These are phyloP conservation scores for Bombylius discolor DNA, from an alignment of 2,888 invertebrate species.

Conservation along the genomic window DNA sequence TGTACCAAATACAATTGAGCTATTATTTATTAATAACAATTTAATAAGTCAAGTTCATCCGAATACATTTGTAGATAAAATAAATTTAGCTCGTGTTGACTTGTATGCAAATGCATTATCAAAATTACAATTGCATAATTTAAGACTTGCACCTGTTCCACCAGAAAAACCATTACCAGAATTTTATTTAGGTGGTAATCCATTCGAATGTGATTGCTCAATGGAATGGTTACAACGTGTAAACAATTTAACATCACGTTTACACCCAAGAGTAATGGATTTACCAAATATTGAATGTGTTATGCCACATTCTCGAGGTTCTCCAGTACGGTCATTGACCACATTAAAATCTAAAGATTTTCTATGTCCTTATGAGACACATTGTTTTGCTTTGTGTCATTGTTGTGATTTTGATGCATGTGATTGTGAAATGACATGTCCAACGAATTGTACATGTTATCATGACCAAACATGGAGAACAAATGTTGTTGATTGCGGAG, in stretches of 20 bases:
- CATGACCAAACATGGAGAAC: constrained; percentile 90
- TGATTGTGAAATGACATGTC: constrained; percentile 95
- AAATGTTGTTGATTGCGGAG: constrained; percentile 84
- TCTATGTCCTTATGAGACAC: constrained; percentile 82
- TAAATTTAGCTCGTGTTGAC: constrained; percentile 73
- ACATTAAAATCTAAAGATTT: constrained; percentile 76
- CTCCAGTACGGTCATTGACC: constrained; percentile 63
- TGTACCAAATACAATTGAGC: constrained; percentile 76
- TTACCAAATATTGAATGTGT: constrained; percentile 78
- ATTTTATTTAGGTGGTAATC: constrained; percentile 84
- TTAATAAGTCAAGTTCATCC: constrained; percentile 66
- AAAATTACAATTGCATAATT: constrained; percentile 67
- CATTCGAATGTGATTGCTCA: constrained; percentile 87
- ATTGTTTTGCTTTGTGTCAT: constrained; percentile 89
- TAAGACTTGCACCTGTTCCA: constrained; percentile 56
- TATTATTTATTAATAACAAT: constrained; percentile 81
- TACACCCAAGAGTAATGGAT: constrained; percentile 82
- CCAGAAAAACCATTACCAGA: constrained; percentile 62
- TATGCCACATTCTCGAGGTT: constrained; percentile 73
- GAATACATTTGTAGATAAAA: constrained; percentile 76
- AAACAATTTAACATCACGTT: constrained; percentile 73
- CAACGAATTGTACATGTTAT: constrained; percentile 85
- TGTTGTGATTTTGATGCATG: constrained; percentile 95
- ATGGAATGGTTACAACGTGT: constrained; percentile 91
- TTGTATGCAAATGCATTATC: constrained; percentile 80